phyloP scores from a whole-genome alignment of 64 coral and sea anemone genomes.

The Stichodactyla mertensii region DNA sequence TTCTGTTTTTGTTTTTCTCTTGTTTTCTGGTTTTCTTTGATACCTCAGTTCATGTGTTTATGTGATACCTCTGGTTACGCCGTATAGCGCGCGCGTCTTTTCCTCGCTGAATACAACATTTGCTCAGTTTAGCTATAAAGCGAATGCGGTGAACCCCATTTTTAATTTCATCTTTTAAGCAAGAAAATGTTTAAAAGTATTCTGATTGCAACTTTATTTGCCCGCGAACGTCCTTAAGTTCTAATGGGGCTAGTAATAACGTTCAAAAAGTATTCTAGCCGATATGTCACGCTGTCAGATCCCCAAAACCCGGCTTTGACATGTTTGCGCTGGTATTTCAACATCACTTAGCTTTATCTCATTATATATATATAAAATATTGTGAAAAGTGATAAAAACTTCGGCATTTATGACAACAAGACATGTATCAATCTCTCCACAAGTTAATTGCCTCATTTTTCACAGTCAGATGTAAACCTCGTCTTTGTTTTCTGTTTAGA shows the following conservation, averaged over 20 bases:
- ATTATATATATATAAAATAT: background rate
- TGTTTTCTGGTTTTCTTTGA: too few relatives aligned
- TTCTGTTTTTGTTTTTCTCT: too few relatives aligned
- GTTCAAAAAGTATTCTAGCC: background rate
- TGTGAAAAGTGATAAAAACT: background rate
- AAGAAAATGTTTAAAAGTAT: too few relatives aligned
- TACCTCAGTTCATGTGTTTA: too few relatives aligned
- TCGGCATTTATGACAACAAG: background rate
- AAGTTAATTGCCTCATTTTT: background rate
- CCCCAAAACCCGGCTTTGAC: background rate
- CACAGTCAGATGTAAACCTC: background rate
- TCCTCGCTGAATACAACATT: too few relatives aligned
- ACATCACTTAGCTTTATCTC: background rate
- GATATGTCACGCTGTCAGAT: background rate
- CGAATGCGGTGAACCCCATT: too few relatives aligned
- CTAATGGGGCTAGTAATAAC: background rate
- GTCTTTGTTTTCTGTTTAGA: background rate
- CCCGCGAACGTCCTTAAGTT: background rate
- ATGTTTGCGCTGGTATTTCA: slow-evolving; percentile 2
- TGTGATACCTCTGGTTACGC: too few relatives aligned
- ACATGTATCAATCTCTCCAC: background rate
- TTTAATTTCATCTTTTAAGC: too few relatives aligned
- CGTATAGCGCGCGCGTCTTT: too few relatives aligned
- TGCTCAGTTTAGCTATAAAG: too few relatives aligned
- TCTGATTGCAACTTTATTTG: background rate